These are phyloP conservation scores for Oreocharis arfaki DNA, from an alignment of 2,113 vertebrate genomes.

Conservation along the genomic window DNA sequence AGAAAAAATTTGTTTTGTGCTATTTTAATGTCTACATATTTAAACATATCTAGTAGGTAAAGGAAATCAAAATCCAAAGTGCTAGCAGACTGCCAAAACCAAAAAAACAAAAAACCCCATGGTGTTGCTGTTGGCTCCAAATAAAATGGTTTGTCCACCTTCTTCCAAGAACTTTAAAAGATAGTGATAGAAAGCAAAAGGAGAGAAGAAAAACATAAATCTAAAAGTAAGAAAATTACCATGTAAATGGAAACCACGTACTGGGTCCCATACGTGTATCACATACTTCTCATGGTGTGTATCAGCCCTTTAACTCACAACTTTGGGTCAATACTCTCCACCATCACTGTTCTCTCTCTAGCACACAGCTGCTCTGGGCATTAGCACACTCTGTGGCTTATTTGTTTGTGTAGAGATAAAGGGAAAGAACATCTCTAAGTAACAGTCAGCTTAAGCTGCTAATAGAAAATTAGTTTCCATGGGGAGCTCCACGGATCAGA, in stretches of 20 bases:
- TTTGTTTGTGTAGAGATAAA: not conserved
- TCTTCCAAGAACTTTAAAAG: slow-evolving; percentile 35
- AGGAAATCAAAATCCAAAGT: slow-evolving; percentile 43
- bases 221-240: not conserved
- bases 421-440: not conserved
- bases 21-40: slow-evolving; percentile 58
- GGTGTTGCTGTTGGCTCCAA: slow-evolving; percentile 24
- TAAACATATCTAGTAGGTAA: slow-evolving; percentile 39
- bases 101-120: not conserved
- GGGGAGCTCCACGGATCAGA: not conserved
- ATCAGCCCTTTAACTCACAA: not conserved
- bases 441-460: not conserved
- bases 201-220: not conserved
- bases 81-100: slow-evolving; percentile 38
- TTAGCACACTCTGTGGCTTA: not conserved
- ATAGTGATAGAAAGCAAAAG: not conserved
- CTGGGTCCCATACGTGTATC: not conserved
- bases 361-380: not conserved
- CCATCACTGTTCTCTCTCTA: not conserved
- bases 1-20: slow-evolving; percentile 33
- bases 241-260: slow-evolving; percentile 17
- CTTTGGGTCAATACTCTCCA: not conserved
- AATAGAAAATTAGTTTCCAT: not conserved
- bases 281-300: not conserved
- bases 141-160: not conserved